These are phyloP conservation scores for Coracias cyanogaster DNA, from an alignment of 2,797 vertebrate species.

Conservation along the genomic window DNA sequence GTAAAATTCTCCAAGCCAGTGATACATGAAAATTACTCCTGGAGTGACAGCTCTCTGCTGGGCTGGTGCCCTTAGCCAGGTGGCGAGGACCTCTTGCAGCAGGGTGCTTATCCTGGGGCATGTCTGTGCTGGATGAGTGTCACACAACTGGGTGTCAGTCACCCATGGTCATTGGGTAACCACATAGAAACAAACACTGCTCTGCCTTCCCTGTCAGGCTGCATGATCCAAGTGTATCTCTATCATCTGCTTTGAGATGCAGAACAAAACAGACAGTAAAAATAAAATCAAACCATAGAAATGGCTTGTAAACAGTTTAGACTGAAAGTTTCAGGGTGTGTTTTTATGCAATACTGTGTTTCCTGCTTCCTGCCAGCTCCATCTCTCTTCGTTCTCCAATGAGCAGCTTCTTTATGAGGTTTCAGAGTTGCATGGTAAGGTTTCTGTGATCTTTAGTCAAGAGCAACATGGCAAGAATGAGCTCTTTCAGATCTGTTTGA, in stretches of 20 bases:
- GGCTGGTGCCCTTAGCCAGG: background rate
- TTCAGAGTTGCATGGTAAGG: background rate
- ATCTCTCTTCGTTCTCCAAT: background rate
- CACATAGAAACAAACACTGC: background rate
- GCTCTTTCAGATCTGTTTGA: background rate
- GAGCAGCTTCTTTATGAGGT: background rate
- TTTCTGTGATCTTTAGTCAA: background rate
- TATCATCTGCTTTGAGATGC: background rate
- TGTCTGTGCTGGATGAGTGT: background rate
- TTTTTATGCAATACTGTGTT: background rate
- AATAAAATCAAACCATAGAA: background rate
- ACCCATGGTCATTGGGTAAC: background rate
- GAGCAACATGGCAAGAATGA: background rate
- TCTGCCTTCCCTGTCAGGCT: background rate
- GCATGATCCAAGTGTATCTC: background rate
- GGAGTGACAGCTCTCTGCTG: background rate
- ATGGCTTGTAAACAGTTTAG: background rate
- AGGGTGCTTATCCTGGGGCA: background rate
- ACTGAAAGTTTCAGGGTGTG: background rate
- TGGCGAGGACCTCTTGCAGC: background rate
- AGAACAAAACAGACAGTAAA: background rate
- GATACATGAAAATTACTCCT: no score
- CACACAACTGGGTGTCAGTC: background rate
- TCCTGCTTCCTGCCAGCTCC: background rate
- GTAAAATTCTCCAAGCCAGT: background rate